phyloP scores from a whole-genome alignment of 2,113 vertebrate species.

The Sebastes schlegelii region DNA sequence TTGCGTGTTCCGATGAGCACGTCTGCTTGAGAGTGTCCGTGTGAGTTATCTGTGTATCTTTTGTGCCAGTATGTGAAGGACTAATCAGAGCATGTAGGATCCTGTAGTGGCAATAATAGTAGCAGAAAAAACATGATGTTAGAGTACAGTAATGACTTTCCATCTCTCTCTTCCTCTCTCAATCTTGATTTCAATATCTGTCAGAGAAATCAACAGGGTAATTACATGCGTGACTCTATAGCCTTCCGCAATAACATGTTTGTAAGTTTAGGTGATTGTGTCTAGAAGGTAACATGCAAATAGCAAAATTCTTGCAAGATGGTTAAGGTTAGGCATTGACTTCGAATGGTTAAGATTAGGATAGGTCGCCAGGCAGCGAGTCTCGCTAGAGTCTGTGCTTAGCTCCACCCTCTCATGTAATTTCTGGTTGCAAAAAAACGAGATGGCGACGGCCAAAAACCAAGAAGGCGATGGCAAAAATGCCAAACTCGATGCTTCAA shows the following conservation, averaged over 20 bases:
- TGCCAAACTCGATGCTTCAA: too few species aligned
- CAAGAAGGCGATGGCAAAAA: too few species aligned
- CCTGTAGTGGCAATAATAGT: slow-evolving; percentile 37
- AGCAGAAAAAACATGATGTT: slow-evolving; percentile 12
- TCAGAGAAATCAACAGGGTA: slow-evolving; percentile 50
- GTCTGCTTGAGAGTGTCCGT: slow-evolving; percentile 2
- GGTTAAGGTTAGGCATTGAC: too few species aligned
- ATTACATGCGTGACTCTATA: slow-evolving; percentile 35
- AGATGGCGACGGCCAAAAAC: too few species aligned
- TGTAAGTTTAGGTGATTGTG: too few species aligned
- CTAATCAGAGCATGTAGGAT: slow-evolving; percentile 44
- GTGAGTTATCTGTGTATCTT: slow-evolving; percentile 8
- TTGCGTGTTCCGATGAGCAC: slow-evolving; percentile 17
- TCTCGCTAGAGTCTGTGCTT: neutral
- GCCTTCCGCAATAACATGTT: too few species aligned
- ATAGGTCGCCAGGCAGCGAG: too few species aligned
- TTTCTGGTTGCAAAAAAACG: too few species aligned
- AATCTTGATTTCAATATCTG: slow-evolving; percentile 51
- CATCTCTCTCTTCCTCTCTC: slow-evolving; percentile 12
- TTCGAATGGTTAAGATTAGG: too few species aligned
- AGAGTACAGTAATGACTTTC: slow-evolving; percentile 30
- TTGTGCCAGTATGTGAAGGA: slow-evolving; percentile 28
- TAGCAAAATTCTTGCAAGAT: too few species aligned
- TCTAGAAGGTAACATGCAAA: too few species aligned
- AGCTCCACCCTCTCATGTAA: too few species aligned